phyloP scores from a whole-genome alignment of 2,888 invertebrate genomes.

The Ptychoptera contaminata region DNA sequence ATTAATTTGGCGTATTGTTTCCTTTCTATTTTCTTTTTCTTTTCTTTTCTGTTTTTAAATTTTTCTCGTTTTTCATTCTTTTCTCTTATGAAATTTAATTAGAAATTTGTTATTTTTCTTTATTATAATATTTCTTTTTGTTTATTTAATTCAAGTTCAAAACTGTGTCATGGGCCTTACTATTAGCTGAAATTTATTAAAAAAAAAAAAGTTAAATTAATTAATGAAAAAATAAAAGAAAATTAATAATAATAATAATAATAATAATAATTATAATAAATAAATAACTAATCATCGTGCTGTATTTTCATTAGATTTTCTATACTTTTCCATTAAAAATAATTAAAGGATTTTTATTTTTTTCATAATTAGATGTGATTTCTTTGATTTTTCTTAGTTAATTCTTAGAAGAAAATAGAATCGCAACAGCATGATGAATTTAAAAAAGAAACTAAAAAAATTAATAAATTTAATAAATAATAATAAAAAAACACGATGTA shows the following conservation, averaged over 20 bases:
- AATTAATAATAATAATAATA: constrained; percentile 6
- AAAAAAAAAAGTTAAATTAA: constrained; percentile 8
- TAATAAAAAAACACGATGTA: constrained; percentile 6
- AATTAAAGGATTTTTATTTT: no score
- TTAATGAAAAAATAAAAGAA: constrained; percentile 7
- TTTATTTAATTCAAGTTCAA: constrained; percentile 2
- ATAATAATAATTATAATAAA: constrained; percentile 8
- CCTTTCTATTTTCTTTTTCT: no score
- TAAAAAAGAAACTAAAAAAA: no score
- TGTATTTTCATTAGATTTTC: neutral
- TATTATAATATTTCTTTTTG: constrained; percentile 5
- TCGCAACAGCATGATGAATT: constrained; percentile 2
- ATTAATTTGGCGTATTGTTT: no score
- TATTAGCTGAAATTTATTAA: constrained; percentile 9
- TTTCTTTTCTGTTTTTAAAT: no score
- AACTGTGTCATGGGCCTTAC: constrained; percentile 15
- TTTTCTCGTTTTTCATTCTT: no score
- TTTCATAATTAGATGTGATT: no score
- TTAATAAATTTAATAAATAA: constrained; percentile 23
- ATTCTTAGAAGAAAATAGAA: constrained; percentile 33
- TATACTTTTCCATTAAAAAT: no score
- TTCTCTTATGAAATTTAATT: no score
- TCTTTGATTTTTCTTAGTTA: no score
- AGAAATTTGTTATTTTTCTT: no score
- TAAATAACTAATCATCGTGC: constrained; percentile 3